These are phyloP conservation scores for Oncorhynchus mykiss DNA, from an alignment of 2,113 vertebrate species.

Conservation along the genomic window DNA sequence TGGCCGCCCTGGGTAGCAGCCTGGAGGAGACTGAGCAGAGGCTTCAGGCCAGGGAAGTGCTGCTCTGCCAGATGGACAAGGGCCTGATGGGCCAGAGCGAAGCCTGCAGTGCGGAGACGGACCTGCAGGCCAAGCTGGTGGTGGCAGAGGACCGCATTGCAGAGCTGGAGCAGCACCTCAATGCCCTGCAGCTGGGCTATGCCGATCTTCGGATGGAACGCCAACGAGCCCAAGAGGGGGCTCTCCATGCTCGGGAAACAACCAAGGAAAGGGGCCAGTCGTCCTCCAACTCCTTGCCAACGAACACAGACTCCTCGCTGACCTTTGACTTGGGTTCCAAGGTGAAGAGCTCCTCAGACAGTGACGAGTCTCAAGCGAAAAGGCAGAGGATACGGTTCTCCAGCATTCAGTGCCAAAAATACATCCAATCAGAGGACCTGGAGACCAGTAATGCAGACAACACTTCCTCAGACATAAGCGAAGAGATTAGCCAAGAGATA, in stretches of 20 bases:
- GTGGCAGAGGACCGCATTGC: conserved; percentile 72
- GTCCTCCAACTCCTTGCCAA: conserved; percentile 33
- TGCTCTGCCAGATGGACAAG: conserved; percentile 74
- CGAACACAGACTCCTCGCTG: conserved; percentile 22
- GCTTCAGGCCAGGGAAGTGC: conserved; percentile 82
- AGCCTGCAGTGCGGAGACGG: conserved; percentile 67
- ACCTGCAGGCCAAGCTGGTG: conserved; percentile 68
- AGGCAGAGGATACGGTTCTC: conserved; percentile 91
- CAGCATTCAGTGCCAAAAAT: conserved; percentile 92
- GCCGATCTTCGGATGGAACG: conserved; percentile 67
- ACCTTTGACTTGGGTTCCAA: conserved; percentile 43
- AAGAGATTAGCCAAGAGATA: conserved; percentile 72
- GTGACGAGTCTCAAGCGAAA: conserved; percentile 76
- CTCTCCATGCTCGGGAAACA: conserved; percentile 48
- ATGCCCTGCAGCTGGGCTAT: conserved; percentile 69
- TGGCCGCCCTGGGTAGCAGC: conserved; percentile 83
- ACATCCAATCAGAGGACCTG: conserved; percentile 74
- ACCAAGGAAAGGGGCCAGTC: conserved; percentile 50
- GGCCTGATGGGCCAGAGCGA: conserved; percentile 50
- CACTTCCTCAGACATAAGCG: conserved; percentile 74
- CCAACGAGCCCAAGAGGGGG: conserved; percentile 55
- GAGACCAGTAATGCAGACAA: conserved; percentile 76
- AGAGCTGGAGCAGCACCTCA: conserved; percentile 72
- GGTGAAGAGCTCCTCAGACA: conserved; percentile 64
- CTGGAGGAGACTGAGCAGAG: conserved; percentile 86